Evolutionary conservation across 1,140 invertebrate species (phyloP).

Genomic region (Eumaeus atala): DNA sequence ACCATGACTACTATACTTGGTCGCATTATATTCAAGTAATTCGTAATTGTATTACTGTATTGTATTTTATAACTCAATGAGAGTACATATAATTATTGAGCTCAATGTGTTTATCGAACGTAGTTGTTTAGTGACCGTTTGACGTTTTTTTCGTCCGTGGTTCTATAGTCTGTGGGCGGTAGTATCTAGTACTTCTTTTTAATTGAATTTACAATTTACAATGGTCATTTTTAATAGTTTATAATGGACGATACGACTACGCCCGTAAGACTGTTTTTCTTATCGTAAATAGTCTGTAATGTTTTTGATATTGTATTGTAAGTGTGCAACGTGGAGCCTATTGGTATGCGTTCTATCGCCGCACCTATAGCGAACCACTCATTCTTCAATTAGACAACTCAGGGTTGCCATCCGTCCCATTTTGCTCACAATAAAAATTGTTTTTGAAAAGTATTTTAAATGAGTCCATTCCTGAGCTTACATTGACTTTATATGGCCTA

Average conservation of each 20-base stretch:
- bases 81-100: too few species aligned
- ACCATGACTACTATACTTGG: neutral
- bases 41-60: too few species aligned
- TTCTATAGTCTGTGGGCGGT: too few species aligned
- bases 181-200: neutral
- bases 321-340: slow-evolving; percentile 36
- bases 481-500: slow-evolving; percentile 3
- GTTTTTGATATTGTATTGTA: slow-evolving; percentile 66
- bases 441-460: too few species aligned
- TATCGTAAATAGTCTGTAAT: slow-evolving; percentile 66
- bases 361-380: slow-evolving; percentile 23
- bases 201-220: slow-evolving; percentile 9
- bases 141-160: too few species aligned
- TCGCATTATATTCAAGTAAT: too few species aligned
- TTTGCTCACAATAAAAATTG: slow-evolving; percentile 15
- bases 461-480: neutral
- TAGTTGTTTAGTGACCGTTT: too few species aligned
- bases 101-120: too few species aligned
- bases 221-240: slow-evolving; percentile 1
- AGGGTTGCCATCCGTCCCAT: slow-evolving; percentile 15
- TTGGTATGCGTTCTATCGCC: slow-evolving; percentile 21
- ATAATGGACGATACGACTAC: slow-evolving; percentile 38
- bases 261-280: slow-evolving; percentile 68
- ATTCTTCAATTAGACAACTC: slow-evolving; percentile 4
- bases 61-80: too few species aligned